Evolutionary conservation across 2,113 vertebrate species (phyloP), one percentile per base, ranked within the genome.

Genomic region (Cairina moschata): DNA sequence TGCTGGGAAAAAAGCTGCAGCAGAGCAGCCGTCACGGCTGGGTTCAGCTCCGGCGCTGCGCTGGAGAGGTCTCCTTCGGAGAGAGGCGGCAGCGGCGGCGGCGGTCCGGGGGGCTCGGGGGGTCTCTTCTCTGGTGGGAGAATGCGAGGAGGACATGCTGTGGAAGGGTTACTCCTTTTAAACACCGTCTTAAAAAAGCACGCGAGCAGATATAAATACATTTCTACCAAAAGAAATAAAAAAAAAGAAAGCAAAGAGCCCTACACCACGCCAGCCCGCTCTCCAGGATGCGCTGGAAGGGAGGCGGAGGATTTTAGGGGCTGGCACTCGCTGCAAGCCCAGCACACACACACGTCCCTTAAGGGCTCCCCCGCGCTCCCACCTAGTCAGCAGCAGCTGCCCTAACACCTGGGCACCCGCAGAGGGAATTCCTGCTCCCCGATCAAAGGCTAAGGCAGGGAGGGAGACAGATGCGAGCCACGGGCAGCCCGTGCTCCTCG

Each of bases 1-100:
- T 98, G 98, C 96, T 99, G 98, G n/a, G 99, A 98, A 44, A 99
- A 98, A 93, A 99, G 98, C 98, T 99, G 99, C 34, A 99, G 98
- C 95, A 99, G 97, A 20, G 99, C 98, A 9, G 99, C 98, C 9
- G 99, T 99, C 95, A 99, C 98, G 20, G 98, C 98, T 13, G 99
- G 98, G 83, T 98, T 99, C 95, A 99, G 96, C 97, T 99, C 99
- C 88, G 98, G 97, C 77, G 97, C 94, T 93, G 97, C 85, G 7
- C 94, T 50, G 97, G 94, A 97, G 69, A 96, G 83, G 90, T 95
- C 95, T 44, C 93, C 98, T 90, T 95, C 98, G 74, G 98, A 52
- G 78, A 97, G 96, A 95, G 96, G 94, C 44, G 93, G 97, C 88
- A 97, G 98, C 26, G 98, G 98, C 4, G 38, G 38, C 26, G 98